These are phyloP conservation scores for Onychostoma macrolepis DNA, from an alignment of 2,113 vertebrate species.

Conservation along the genomic window DNA sequence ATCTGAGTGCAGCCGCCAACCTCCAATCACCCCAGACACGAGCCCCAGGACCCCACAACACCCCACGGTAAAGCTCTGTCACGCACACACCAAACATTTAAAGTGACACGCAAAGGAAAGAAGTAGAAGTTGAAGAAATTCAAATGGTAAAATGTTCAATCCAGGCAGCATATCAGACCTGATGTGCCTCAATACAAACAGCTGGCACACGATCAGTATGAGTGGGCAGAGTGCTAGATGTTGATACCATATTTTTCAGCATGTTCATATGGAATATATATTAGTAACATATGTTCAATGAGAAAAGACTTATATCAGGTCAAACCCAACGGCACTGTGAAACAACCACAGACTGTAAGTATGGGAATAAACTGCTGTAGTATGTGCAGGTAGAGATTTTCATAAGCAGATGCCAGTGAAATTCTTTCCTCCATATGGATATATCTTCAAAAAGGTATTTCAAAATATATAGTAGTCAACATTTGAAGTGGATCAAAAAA, in stretches of 20 bases:
- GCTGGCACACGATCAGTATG: constrained; percentile 22
- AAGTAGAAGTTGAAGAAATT: not conserved
- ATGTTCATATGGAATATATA: constrained; percentile 60
- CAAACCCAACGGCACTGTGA: constrained; percentile 64
- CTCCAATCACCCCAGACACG: constrained; percentile 28
- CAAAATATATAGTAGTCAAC: too few species aligned
- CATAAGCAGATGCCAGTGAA: constrained; percentile 62
- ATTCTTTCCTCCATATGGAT: constrained; percentile 57
- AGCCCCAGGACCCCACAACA: constrained; percentile 10
- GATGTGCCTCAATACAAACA: not conserved
- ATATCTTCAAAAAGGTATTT: constrained; percentile 48
- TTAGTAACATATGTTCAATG: constrained; percentile 61
- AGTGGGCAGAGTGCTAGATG: constrained; percentile 46
- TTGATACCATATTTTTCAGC: constrained; percentile 54
- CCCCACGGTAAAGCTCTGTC: constrained; percentile 6
- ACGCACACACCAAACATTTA: constrained; percentile 11
- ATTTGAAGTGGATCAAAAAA: too few species aligned
- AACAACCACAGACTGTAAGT: constrained; percentile 57
- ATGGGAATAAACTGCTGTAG: constrained; percentile 60
- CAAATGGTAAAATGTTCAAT: not conserved
- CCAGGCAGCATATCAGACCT: not conserved
- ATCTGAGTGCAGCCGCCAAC: constrained; percentile 13
- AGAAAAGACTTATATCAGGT: constrained; percentile 57
- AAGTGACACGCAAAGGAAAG: constrained; percentile 17
- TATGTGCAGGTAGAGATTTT: constrained; percentile 58